Evolutionary conservation across 2,888 invertebrate genomes (phyloP).

Genomic region (Oxycera nigricornis): DNA sequence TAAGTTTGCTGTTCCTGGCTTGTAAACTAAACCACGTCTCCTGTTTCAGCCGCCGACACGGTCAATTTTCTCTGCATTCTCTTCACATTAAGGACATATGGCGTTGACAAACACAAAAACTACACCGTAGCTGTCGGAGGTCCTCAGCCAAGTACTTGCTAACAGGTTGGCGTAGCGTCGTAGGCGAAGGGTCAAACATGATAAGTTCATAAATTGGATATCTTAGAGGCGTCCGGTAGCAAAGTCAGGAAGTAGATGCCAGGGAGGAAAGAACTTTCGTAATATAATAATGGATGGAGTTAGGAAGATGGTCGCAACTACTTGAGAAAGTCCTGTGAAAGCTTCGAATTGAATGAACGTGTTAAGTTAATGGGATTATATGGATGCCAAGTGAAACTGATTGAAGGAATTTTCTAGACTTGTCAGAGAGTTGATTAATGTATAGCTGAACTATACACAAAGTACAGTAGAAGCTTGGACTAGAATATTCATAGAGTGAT

Average conservation of each 20-base stretch:
- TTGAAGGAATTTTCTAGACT: no score
- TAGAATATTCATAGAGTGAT: no score
- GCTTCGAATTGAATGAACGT: background rate
- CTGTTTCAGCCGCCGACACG: background rate
- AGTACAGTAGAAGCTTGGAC: no score
- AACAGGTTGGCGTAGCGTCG: background rate
- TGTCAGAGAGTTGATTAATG: no score
- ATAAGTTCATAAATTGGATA: background rate
- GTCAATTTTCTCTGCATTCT: background rate
- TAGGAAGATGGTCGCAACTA: background rate
- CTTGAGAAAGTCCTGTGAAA: background rate
- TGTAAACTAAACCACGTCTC: background rate
- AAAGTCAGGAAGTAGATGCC: background rate
- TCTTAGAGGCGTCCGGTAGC: no score
- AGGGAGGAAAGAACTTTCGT: background rate
- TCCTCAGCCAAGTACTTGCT: background rate
- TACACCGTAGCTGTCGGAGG: background rate
- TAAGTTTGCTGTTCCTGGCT: background rate
- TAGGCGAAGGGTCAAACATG: background rate
- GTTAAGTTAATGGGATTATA: background rate
- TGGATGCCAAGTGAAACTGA: no score
- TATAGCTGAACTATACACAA: no score
- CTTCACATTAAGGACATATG: no score
- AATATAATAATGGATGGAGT: background rate
- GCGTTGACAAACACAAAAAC: no score